Evolutionary conservation across 2,113 vertebrate species (phyloP).

Genomic region (Jacana jacana): DNA sequence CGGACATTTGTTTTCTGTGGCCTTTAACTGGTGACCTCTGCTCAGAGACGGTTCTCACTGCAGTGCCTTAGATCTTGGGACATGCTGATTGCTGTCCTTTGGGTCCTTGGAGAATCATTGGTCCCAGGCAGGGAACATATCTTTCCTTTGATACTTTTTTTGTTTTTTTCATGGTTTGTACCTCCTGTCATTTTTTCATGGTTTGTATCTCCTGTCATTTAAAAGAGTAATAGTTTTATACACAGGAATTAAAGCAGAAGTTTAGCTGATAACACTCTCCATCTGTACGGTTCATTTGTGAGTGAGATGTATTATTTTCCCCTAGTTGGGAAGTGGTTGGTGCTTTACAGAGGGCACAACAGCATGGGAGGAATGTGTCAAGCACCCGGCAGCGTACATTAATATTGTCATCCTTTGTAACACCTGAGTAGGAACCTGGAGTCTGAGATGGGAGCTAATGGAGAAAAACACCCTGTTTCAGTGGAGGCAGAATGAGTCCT

Average conservation of each 20-base stretch:
- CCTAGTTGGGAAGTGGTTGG: not conserved
- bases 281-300: not conserved
- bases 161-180: not conserved
- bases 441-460: not conserved
- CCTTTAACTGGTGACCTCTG: not conserved
- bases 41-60: not conserved
- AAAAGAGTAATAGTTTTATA: not conserved
- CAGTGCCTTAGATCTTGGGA: not conserved
- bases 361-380: not conserved
- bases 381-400: not conserved
- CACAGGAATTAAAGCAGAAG: conserved; percentile 4
- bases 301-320: not conserved
- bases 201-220: not conserved
- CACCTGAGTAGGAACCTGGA: not conserved
- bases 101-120: not conserved
- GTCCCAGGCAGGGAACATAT: not conserved
- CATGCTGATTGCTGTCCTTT: not conserved
- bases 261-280: not conserved
- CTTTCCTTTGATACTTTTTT: not conserved
- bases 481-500: not conserved
- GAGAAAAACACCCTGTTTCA: not conserved
- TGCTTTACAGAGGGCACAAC: not conserved
- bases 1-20: not conserved
- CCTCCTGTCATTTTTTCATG: not conserved
- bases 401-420: not conserved